Base-by-base conservation (phyloP, 2,113 vertebrate genomes). In the Octodon degus region DNA sequence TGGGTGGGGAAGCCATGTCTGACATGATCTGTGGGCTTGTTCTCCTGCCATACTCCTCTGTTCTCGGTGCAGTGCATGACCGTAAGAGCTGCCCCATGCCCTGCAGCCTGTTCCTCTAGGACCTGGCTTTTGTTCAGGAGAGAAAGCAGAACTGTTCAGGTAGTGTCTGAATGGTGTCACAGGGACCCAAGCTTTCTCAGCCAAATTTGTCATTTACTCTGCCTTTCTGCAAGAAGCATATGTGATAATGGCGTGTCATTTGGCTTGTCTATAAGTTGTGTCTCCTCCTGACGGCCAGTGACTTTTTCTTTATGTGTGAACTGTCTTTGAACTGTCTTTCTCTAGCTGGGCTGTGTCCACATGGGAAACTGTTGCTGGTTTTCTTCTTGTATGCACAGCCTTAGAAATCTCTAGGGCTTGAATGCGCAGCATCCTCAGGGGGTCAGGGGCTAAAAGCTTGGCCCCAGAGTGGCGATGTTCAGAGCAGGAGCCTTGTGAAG, bases 61-160 rank as follows among this genome's bases (percentile, higher is more conserved):
- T 63, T 30, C n/a, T 74, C 30, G 53, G 47, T 0, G 11, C 30
- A 40, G 8, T 79, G 24, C 79, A 22, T 47, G 32, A 12, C n/a
- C 27, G 7, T 7, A 16, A 24, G 65, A 70, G 37, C 17, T 4
- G 13, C 17, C 11, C 27, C 6, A 5, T 43, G 43, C 43, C 43
- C 43, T 58, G 27, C 14, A 32, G 34, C 7, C 9, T 7, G 2
- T 0, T 17, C 16, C 58, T 86, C 34, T 4, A n/a, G 30, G 65
- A 65, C 62, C 55, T 84, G 83, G 68, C 24, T 86, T 79, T 60
- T 43, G 7, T 37, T 81, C 72, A 62, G 27, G 37, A 72, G 22
- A 93, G 53, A 93, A 91, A 79, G 34, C 79, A 86, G 60, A 82
- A 65, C 20, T 53, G 53, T 40, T 88, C 25, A 58, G 53, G 63